Evolutionary conservation across 2,888 invertebrate species (phyloP).

Genomic region (Anaspis maculata): DNA sequence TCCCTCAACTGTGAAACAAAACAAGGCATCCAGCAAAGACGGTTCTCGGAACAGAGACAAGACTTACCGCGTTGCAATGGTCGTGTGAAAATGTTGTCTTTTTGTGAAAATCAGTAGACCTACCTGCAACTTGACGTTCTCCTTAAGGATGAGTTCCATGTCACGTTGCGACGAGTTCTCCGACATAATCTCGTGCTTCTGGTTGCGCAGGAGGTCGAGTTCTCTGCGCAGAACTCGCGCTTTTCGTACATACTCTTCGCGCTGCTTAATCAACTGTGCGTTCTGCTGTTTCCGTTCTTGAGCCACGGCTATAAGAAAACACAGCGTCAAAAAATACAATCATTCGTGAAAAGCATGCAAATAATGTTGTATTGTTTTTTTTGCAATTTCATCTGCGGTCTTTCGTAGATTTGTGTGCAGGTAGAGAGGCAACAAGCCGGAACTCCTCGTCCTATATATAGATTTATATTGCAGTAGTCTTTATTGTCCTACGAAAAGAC

Average conservation of each 20-base stretch:
- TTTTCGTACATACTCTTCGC: slow-evolving; percentile 74
- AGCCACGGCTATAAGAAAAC: slow-evolving; percentile 55
- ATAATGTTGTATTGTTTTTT: too few species aligned
- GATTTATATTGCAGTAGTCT: too few species aligned
- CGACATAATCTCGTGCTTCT: slow-evolving; percentile 66
- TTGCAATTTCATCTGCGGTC: slow-evolving; percentile 3
- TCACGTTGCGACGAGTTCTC: slow-evolving; percentile 62
- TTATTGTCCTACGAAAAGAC: slow-evolving; percentile 15
- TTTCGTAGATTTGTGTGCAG: slow-evolving; percentile 4
- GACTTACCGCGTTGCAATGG: neutral
- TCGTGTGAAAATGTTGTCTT: too few species aligned
- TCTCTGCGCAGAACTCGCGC: slow-evolving; percentile 65
- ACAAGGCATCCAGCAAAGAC: slow-evolving; percentile 7
- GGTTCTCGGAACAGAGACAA: neutral
- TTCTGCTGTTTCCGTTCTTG: slow-evolving; percentile 77
- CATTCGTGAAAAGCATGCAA: too few species aligned
- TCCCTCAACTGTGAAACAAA: slow-evolving; percentile 34
- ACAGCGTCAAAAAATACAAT: too few species aligned
- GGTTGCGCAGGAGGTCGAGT: slow-evolving; percentile 67
- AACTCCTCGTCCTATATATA: too few species aligned
- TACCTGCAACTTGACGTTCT: slow-evolving; percentile 81
- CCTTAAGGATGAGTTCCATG: slow-evolving; percentile 68
- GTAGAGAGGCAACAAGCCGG: too few species aligned
- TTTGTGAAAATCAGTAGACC: too few species aligned
- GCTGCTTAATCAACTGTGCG: slow-evolving; percentile 68